Base-by-base conservation (phyloP, 2,797 vertebrate species). In the Hyperoplus lanceolatus region DNA sequence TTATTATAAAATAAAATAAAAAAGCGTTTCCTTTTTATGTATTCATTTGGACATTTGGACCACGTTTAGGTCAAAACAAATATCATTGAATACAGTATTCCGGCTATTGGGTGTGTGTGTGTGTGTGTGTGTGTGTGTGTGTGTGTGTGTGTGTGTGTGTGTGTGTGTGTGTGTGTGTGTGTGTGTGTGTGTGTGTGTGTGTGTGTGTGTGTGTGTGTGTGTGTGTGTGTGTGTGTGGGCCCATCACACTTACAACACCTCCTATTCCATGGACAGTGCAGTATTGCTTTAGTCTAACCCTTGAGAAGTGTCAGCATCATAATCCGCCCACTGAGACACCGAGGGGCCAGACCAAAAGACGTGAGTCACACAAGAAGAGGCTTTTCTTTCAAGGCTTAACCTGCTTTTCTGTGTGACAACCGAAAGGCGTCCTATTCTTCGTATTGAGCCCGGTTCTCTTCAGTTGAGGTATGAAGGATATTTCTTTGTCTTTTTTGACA, bases 221-320 rank as follows among this genome's bases (percentile, higher is more conserved):
- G 21, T 29, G 29, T 29, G 29, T 29, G 29, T 29, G 29, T 29
- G 29, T 29, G 29, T 29, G 29, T 29, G 29, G 29, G 29, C 51
- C 66, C 53, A 21, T 21, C 63, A 73, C 38, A 1, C 54, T 67
- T 73, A 39, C 42, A n/a, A 68, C 67, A 75, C 54, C 46, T 29
- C 29, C 65, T 39, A 66, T 71, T 64, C 59, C 56, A 68, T 76
- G 6, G 38, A 18, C 29, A 54, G 14, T 53, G 21, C 51, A 15
- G 50, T 67, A 43, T 18, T 73, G 41, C 70, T 82, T 61, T 42
- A 79, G 21, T 56, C 53, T 29, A 70, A 71, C n/a, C 43, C 48
- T 29, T 15, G 3, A 70, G 48, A 84, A 81, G 86, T 77, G 66
- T 70, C 43, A 14, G 56, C 63, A 36, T 43, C 18, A 57, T 57